Conservation (phyloP, 2,888 invertebrate genomes). For the Cyclophora albipunctata region DNA sequence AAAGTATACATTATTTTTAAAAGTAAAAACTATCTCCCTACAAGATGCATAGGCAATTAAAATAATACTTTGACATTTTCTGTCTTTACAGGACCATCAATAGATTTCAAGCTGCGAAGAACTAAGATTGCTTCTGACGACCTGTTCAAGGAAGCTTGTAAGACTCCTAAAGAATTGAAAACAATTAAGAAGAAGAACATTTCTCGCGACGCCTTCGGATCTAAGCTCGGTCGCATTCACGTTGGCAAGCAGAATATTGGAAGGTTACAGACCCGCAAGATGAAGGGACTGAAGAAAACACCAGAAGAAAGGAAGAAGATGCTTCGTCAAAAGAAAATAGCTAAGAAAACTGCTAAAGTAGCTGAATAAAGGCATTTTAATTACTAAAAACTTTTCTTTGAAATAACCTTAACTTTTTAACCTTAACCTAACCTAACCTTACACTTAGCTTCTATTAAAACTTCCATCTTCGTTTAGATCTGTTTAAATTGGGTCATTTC, state of each 20-base stretch:
- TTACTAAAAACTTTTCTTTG: neutral
- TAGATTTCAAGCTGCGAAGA: slow-evolving; percentile 90
- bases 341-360: slow-evolving; percentile 39
- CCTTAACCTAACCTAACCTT: too few species aligned
- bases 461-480: too few species aligned
- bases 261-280: slow-evolving; percentile 90
- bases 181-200: slow-evolving; percentile 93
- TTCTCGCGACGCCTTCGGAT: slow-evolving; percentile 89
- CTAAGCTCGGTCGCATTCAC: slow-evolving; percentile 93
- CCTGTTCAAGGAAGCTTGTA: slow-evolving; percentile 87
- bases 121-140: slow-evolving; percentile 93
- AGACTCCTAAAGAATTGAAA: slow-evolving; percentile 85
- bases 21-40: too few species aligned
- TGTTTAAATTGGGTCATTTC: too few species aligned
- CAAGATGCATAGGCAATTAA: too few species aligned
- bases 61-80: too few species aligned
- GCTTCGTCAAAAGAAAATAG: slow-evolving; percentile 69
- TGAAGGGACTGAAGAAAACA: slow-evolving; percentile 90
- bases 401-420: neutral
- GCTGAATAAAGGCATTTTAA: slow-evolving; percentile 31
- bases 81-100: slow-evolving; percentile 81
- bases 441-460: too few species aligned
- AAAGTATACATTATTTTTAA: too few species aligned
- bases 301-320: slow-evolving; percentile 79
- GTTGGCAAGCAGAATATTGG: slow-evolving; percentile 91